These are phyloP conservation scores for Sebastes trivittatus DNA, from an alignment of 2,797 vertebrate genomes.

Conservation along the genomic window DNA sequence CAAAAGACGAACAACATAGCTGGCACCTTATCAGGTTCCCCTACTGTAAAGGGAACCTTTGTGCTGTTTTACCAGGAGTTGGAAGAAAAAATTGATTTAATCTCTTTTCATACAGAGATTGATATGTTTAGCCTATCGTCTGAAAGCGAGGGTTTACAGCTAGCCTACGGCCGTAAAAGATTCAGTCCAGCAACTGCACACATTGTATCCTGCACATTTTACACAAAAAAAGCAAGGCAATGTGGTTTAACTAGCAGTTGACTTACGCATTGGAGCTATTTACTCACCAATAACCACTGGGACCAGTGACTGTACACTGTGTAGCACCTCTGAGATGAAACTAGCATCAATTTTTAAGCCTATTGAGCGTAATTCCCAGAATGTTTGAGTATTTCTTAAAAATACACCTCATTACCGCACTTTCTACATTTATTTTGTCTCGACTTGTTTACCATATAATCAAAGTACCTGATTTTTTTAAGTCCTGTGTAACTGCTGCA, in stretches of 20 bases:
- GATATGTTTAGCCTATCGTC: background rate
- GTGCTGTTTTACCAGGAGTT: background rate
- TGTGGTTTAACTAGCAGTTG: background rate
- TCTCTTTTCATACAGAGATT: background rate
- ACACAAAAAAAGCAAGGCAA: background rate
- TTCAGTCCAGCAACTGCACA: background rate
- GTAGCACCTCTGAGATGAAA: background rate
- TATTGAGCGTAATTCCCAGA: background rate
- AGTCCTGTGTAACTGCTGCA: background rate
- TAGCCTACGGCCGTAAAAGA: background rate
- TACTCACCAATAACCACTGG: background rate
- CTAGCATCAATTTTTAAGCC: background rate
- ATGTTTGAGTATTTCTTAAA: background rate
- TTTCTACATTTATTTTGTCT: background rate
- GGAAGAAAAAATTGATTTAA: background rate
- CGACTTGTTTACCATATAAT: background rate
- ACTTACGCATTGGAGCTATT: background rate
- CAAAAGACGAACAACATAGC: too few relatives aligned
- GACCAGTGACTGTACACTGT: background rate
- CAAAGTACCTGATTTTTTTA: background rate
- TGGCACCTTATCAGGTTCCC: too few relatives aligned
- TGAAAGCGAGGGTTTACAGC: background rate
- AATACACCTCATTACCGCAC: background rate
- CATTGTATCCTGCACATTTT: background rate
- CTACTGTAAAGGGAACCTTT: too few relatives aligned